phyloP scores from a whole-genome alignment of 2,888 invertebrate genomes.

The Litoditis marina region DNA sequence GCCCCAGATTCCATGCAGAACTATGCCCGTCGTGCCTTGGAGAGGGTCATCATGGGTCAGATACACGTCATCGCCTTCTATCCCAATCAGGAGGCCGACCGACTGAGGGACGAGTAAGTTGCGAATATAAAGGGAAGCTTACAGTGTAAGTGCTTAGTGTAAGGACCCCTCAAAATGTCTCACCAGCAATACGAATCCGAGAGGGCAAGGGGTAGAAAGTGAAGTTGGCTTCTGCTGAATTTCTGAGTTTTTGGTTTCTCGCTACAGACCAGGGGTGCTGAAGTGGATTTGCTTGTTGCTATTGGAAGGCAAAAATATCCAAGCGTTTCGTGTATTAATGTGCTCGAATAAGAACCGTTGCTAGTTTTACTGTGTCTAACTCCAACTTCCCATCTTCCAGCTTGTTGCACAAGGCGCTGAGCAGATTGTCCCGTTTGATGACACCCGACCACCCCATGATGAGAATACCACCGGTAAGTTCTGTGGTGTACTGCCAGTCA shows the following conservation, averaged over 20 bases:
- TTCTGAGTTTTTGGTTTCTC: no score
- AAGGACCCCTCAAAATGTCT: no score
- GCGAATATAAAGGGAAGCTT: background rate
- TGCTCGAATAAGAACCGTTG: no score
- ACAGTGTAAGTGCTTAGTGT: constrained; percentile 16
- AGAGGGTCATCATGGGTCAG: constrained; percentile 80
- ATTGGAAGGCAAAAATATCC: no score
- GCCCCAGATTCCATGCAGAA: constrained; percentile 30
- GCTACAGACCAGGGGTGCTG: no score
- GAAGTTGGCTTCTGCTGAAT: no score
- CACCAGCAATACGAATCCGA: no score
- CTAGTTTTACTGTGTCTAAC: no score
- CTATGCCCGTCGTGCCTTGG: constrained; percentile 78
- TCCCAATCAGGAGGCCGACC: constrained; percentile 93
- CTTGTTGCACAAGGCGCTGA: constrained; percentile 83
- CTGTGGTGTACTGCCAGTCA: no score
- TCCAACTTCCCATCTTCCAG: constrained; percentile 68
- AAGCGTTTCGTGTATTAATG: no score
- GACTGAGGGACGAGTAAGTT: constrained; percentile 81
- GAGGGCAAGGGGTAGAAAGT: no score
- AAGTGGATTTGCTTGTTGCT: no score
- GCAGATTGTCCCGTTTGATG: constrained; percentile 74
- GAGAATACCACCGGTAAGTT: constrained; percentile 72
- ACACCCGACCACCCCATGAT: constrained; percentile 79
- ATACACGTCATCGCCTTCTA: constrained; percentile 89